These are phyloP conservation scores for Peromyscus polionotus DNA, from an alignment of 2,113 vertebrate species.

Conservation along the genomic window DNA sequence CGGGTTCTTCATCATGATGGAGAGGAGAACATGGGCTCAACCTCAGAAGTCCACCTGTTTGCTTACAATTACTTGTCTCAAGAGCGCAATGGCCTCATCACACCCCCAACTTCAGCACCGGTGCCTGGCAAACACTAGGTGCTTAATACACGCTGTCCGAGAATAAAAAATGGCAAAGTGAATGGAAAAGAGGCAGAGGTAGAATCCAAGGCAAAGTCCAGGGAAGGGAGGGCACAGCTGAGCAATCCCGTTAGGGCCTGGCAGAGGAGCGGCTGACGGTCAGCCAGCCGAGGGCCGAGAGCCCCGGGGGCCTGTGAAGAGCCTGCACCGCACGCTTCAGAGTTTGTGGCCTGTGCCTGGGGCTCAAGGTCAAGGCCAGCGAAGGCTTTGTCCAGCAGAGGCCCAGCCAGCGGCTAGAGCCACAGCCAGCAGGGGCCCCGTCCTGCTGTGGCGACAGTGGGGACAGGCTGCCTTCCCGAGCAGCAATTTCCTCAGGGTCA, in stretches of 20 bases:
- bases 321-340: rapidly evolving
- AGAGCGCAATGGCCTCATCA: background rate
- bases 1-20: too few species aligned
- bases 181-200: background rate
- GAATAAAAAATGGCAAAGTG: background rate
- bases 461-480: conserved; percentile 76
- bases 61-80: background rate
- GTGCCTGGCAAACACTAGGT: background rate
- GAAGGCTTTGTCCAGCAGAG: conserved; percentile 89
- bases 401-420: conserved; percentile 48
- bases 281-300: background rate
- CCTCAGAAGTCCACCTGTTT: background rate
- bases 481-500: conserved; percentile 81
- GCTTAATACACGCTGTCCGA: background rate
- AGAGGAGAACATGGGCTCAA: background rate
- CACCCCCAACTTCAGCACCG: background rate
- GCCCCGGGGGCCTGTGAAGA: rapidly evolving
- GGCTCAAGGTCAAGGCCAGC: conserved; percentile 88
- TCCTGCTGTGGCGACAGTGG: conserved; percentile 80
- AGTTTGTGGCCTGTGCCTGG: conserved; percentile 75
- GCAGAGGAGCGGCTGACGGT: background rate
- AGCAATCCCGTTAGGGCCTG: background rate
- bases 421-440: conserved; percentile 85
- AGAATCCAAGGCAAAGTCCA: background rate
- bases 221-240: background rate